phyloP scores from a whole-genome alignment of 1,140 invertebrate species.

The Aphaenogaster rudis region DNA sequence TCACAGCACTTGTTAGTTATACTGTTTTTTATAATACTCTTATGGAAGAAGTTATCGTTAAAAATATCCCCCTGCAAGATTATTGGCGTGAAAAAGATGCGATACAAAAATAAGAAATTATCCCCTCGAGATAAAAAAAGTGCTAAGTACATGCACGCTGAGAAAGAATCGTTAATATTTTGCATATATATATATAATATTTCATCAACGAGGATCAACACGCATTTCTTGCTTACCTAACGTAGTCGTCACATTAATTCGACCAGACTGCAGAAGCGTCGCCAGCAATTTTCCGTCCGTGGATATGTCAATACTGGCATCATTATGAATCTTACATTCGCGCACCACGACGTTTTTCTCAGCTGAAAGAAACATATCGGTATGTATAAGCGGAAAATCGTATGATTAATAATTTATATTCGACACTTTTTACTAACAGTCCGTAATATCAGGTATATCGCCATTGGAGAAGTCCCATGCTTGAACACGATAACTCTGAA shows the following conservation, averaged over 20 bases:
- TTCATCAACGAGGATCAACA: not conserved
- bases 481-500: conserved; percentile 91
- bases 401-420: conserved; percentile 13
- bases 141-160: not conserved
- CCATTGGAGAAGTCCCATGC: conserved; percentile 93
- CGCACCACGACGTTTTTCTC: conserved; percentile 93
- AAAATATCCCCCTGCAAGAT: not conserved
- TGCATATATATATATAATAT: not conserved
- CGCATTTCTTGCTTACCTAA: conserved; percentile 87
- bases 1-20: not conserved
- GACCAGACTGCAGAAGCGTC: conserved; percentile 90
- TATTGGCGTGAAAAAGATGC: conserved; percentile 38
- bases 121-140: conserved; percentile 26
- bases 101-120: conserved; percentile 53
- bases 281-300: conserved; percentile 93
- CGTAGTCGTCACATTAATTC: conserved; percentile 89
- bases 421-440: conserved; percentile 88
- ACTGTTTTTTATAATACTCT: not conserved
- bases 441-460: conserved; percentile 91
- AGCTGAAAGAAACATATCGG: conserved; percentile 85
- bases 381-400: not conserved
- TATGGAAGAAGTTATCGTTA: conserved; percentile 3
- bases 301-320: conserved; percentile 95
- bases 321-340: conserved; percentile 95
- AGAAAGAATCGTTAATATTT: conserved; percentile 24